Conservation (phyloP, 2,113 vertebrate species). For the Malurus cyaneus region DNA sequence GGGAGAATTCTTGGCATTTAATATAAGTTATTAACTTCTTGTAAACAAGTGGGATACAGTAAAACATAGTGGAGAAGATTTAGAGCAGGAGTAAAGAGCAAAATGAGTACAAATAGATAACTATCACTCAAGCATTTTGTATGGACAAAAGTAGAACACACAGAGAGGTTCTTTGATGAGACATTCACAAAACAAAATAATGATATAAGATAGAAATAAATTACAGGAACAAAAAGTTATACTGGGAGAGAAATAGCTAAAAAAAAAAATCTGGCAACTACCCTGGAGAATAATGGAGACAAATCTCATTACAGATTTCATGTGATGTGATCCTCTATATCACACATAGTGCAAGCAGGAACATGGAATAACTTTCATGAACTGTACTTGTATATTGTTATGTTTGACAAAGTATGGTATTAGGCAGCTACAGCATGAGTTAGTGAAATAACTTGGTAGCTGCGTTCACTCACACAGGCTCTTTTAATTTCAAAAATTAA, state of each 20-base stretch:
- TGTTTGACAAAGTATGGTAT: conserved; percentile 15
- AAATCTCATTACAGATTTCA: conserved; percentile 42
- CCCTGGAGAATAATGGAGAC: conserved; percentile 29
- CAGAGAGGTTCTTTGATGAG: conserved; percentile 12
- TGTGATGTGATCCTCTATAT: conserved; percentile 13
- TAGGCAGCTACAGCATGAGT: background rate
- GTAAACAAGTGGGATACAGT: background rate
- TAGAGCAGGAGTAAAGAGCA: background rate
- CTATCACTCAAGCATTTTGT: background rate
- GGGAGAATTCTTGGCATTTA: background rate
- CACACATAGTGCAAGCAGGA: background rate
- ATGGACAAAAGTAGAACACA: background rate
- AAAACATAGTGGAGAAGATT: background rate
- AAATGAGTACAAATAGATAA: conserved; percentile 6
- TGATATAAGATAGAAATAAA: conserved; percentile 13
- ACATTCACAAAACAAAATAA: background rate
- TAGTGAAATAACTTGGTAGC: conserved; percentile 2
- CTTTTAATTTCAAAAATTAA: conserved; percentile 29
- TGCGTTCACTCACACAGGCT: background rate
- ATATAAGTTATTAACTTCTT: background rate
- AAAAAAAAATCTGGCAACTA: background rate
- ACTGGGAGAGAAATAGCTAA: background rate
- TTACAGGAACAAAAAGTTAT: background rate
- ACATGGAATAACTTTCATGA: conserved; percentile 11
- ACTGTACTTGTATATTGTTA: background rate